Evolutionary conservation across 1,140 invertebrate genomes (phyloP), one percentile per base, ranked within the genome.

Genomic region (Apis laboriosa): DNA sequence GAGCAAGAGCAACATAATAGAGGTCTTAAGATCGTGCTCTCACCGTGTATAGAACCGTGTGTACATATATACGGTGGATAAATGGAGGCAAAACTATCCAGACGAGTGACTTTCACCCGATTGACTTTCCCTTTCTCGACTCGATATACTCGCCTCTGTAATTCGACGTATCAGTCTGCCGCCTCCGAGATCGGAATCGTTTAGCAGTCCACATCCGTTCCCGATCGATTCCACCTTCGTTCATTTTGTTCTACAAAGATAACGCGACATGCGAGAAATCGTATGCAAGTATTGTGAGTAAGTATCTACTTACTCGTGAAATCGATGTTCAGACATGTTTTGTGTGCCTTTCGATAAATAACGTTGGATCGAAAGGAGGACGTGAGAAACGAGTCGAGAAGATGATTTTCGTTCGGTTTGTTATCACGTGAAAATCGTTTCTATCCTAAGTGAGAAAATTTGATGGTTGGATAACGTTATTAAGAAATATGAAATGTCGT

Each of bases 71-170:
- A 11, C 56, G 55, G 12, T 53, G 77, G 60, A 88, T 84, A 80
- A 84, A 88, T 55, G 64, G 61, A 86, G 74, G 63, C 75, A 84
- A 84, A 88, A 88, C 77, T 88, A 86, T 88, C 84, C 64, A 58
- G 67, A 34, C 83, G 43, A 83, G 84, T 80, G 87, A 90, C 85
- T 90, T 90, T 90, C 89, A 88, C 89, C 83, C 58, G 83, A 86
- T 86, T 90, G 90, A 92, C 92, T 92, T 92, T 92, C 90, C 92
- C 92, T 92, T 92, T 92, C 92, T 92, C 89, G 90, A 19, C 51
- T 63, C 60, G 63, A 64, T 34, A 53, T 21, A 85, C 85, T 64
- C 84, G 61, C 64, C 73, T 73, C 83, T 24, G 71, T 76, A 87
- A 84, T 86, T 84, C 77, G n/a, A 87, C 64, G 58, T 79, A 49